Evolutionary conservation across 1,140 invertebrate genomes (phyloP), one percentile per base, ranked within the genome.

Genomic region (Euura saliciscinereae): DNA sequence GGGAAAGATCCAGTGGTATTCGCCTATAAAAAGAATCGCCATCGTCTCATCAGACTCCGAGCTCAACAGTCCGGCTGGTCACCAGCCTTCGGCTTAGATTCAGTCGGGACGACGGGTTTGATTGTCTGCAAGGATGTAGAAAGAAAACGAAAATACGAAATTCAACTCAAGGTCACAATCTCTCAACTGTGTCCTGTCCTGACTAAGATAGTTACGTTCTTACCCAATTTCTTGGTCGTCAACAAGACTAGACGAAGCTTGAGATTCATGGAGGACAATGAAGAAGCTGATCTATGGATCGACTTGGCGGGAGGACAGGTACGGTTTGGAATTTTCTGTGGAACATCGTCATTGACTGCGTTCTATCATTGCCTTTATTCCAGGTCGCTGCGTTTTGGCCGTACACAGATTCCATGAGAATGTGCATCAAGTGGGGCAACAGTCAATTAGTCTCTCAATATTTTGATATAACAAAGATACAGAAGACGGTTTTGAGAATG

Each of bases 231-330:
- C 85, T 88, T 96, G 69, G 90, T 97, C 1, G 89, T 90, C 69
- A 97, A 97, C 84, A 91, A 92, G 75, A 93, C 92, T 0, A 90
- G 90, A 73, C 89, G 90, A 73, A 89, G 91, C 65, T 83, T 96
- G 28, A 86, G 94, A 43, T 96, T 93, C 83, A 96, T 96, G 94
- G 94, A 96, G 80, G 92, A 95, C 78, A 95, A 96, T 79, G 94
- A 95, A 79, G 89, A 92, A 64, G 93, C 94, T 0, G 94, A 96
- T 85, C 85, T 96, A 0, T 96, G 94, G 95, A 91, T 93, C 65
- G 94, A 96, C 85, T 86, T 96, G 44, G 83, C 89, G 3, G 91
- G 93, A 2, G 88, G 89, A 68, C 92, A 95, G 83, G 51, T 59
- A 59, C 28, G 28, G 13, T 11, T n/a, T 59, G 3, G 5, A 59